Evolutionary conservation across 2,113 vertebrate genomes (phyloP).

Genomic region (Emberiza fucata): DNA sequence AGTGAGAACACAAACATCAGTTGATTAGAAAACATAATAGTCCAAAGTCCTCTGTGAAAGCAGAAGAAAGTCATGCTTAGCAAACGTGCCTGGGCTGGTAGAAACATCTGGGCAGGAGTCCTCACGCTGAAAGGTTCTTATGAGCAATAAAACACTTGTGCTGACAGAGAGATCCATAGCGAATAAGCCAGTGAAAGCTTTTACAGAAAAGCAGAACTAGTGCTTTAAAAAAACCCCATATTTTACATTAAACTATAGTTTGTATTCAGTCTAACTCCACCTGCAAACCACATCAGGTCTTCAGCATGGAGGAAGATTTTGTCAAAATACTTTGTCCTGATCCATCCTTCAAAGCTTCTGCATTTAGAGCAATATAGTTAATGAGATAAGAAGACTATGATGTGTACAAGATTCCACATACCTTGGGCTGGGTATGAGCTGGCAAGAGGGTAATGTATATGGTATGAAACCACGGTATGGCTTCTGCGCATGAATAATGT

Average conservation of each 20-base stretch:
- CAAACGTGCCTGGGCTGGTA: neutral
- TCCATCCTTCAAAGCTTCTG: neutral
- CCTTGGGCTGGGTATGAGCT: neutral
- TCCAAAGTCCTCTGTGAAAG: neutral
- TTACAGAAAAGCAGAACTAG: neutral
- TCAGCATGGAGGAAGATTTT: neutral
- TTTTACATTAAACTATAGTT: neutral
- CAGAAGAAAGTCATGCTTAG: neutral
- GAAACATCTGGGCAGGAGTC: neutral
- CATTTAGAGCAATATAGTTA: neutral
- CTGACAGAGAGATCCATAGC: neutral
- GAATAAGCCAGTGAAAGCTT: neutral
- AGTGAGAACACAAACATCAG: neutral
- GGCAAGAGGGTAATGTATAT: neutral
- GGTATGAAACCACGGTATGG: rapidly evolving
- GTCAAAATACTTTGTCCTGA: neutral
- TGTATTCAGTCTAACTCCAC: neutral
- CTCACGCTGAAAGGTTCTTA: neutral
- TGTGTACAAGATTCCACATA: neutral
- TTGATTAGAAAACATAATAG: neutral
- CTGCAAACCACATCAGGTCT: neutral
- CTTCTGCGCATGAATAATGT: neutral
- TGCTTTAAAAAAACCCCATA: neutral
- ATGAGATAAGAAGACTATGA: neutral
- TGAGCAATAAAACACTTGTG: neutral